These are phyloP conservation scores for Rhadinocentrus ornatus DNA, from an alignment of 2,797 vertebrate genomes.

Conservation along the genomic window DNA sequence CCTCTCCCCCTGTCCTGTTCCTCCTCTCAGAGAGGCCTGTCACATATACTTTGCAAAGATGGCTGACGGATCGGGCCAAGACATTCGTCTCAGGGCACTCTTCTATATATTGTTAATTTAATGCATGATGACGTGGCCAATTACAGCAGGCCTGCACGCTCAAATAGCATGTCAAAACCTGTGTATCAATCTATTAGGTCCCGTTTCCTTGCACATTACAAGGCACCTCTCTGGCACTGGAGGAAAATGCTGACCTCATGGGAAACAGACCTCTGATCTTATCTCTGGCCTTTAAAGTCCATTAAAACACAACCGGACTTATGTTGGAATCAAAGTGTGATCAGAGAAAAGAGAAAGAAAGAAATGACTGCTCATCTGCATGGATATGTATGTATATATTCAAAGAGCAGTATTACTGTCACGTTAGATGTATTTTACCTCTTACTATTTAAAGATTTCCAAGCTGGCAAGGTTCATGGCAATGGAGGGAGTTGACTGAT, in stretches of 20 bases:
- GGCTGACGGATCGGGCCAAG: slow-evolving; percentile 89
- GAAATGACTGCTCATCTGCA: slow-evolving; percentile 39
- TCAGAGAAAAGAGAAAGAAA: slow-evolving; percentile 29
- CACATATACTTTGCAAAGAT: slow-evolving; percentile 85
- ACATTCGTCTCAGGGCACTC: slow-evolving; percentile 92
- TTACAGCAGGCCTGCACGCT: slow-evolving; percentile 89
- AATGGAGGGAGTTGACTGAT: slow-evolving; percentile 34
- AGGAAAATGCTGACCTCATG: slow-evolving; percentile 85
- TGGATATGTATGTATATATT: slow-evolving; percentile 55
- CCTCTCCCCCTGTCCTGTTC: slow-evolving; percentile 46
- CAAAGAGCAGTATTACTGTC: slow-evolving; percentile 44
- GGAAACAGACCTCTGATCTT: slow-evolving; percentile 81
- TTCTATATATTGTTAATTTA: slow-evolving; percentile 92
- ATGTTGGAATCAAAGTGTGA: slow-evolving; percentile 46
- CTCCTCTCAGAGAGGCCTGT: slow-evolving; percentile 72
- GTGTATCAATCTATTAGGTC: slow-evolving; percentile 93
- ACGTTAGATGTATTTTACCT: slow-evolving; percentile 57
- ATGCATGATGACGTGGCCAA: slow-evolving; percentile 93
- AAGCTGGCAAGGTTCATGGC: slow-evolving; percentile 28
- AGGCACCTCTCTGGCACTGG: slow-evolving; percentile 79
- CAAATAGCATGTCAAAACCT: slow-evolving; percentile 96
- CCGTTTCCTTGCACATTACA: slow-evolving; percentile 86
- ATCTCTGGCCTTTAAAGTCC: slow-evolving; percentile 70
- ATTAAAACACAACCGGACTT: slow-evolving; percentile 64
- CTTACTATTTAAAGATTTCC: slow-evolving; percentile 47